Percentiles rank a stretch among this genome's conserved stretches.
Conservation (phyloP, 2,113 vertebrate species). For the Butorides virescens region DNA sequence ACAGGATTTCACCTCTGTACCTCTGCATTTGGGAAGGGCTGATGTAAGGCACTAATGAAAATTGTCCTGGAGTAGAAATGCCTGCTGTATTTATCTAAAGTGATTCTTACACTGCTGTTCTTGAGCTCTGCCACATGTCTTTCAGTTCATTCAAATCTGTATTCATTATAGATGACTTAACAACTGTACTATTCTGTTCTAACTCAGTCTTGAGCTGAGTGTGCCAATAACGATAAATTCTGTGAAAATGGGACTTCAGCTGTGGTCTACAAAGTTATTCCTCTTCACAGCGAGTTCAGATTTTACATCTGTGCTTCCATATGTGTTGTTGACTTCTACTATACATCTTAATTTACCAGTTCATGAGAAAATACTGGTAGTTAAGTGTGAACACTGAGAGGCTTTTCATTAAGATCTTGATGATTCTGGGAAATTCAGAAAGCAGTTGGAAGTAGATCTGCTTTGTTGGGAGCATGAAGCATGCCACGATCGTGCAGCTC, state of each 20-base stretch:
- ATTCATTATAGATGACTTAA: background rate
- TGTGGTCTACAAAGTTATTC: background rate
- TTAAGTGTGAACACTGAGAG: background rate
- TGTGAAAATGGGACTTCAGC: background rate
- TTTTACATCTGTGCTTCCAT: background rate
- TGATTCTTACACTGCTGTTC: background rate
- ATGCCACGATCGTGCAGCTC: background rate
- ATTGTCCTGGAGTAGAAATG: background rate
- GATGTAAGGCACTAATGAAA: background rate
- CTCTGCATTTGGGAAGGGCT: background rate
- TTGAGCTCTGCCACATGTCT: background rate
- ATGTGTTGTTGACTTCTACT: background rate
- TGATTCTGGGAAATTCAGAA: background rate
- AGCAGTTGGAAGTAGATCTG: background rate
- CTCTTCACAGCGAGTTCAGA: background rate
- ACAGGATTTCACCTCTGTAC: background rate
- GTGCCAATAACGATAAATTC: background rate
- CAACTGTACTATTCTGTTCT: background rate
- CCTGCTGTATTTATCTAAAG: background rate
- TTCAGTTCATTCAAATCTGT: background rate
- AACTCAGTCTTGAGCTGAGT: background rate
- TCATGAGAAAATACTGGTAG: background rate
- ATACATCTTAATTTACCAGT: background rate
- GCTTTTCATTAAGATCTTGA: background rate
- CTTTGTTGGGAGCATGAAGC: background rate